Evolutionary conservation across 2,888 invertebrate species (phyloP), one percentile per base, ranked within the genome.

Genomic region (Physocephala rufipes): DNA sequence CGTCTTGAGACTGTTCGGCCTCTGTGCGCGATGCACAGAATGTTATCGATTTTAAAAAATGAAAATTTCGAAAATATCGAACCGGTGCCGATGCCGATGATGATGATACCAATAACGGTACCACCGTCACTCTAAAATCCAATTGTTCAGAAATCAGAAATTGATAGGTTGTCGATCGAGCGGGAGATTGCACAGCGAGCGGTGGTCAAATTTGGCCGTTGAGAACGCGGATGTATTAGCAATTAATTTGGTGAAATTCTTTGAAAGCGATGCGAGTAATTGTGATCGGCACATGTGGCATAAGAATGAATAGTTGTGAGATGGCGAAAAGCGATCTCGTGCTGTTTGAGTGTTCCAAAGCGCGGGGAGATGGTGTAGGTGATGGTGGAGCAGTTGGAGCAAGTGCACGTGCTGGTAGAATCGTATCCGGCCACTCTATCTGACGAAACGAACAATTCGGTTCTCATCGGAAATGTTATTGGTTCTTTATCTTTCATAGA

Each of bases 261-360:
- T n/a, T 64, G 58, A 49, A 9, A 45, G 71, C 73, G 71, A 71
- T 74, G 80, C n/a, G n/a, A n/a, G n/a, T 85, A 85, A 82, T 85
- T 85, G 72, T 82, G 81, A 77, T 85, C 85, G 74, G 85, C 84
- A 71, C 86, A 80, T 62, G 76, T 79, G 51, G 86, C 84, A 79
- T 85, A 86, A 26, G 85, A 85, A 74, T 84, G 82, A 5, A 67
- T 59, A 36, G 4, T 36, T 36, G 5, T 4, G 5, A 9, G 36
- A 9, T 9, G 36, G 9, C 9, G 36, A 9, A 36, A 36, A 9
- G 36, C 36, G 36, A 36, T 36, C 36, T 36, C n/a, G 63, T 45
- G 74, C 73, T 77, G 76, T 51, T 74, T 63, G 75, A 53, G 51
- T 55, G 47, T 21, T 9, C 28, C 9, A 21, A 7, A 5, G 55